These are phyloP conservation scores for Dicaeum eximium DNA, from an alignment of 2,113 vertebrate species.

Conservation along the genomic window DNA sequence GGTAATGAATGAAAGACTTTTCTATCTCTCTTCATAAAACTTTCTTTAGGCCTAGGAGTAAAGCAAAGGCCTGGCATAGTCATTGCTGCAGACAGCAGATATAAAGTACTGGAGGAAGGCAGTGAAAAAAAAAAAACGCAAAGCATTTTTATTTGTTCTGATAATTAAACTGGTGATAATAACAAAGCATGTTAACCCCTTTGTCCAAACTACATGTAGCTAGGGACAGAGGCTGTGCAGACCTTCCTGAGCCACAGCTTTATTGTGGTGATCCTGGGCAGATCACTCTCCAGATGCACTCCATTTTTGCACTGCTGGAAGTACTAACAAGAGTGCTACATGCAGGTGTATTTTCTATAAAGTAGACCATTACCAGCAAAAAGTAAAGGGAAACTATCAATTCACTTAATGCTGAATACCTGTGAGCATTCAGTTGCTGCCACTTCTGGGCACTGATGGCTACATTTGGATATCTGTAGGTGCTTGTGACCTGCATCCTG, in stretches of 20 bases:
- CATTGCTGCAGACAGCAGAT: background rate
- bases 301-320: conserved; percentile 5
- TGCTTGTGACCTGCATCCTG: background rate
- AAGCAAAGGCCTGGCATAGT: background rate
- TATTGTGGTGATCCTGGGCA: background rate
- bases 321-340: conserved; percentile 2
- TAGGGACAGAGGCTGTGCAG: background rate
- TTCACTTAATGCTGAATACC: background rate
- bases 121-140: background rate
- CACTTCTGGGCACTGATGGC: background rate
- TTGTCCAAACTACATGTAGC: background rate
- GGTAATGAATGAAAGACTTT: background rate
- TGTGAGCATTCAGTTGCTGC: background rate
- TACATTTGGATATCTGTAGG: background rate
- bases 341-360: conserved; percentile 18
- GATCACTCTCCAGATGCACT: background rate
- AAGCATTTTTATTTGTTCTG: background rate
- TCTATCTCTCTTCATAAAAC: background rate
- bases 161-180: background rate
- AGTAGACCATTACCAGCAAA: conserved; percentile 5
- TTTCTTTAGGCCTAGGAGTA: background rate
- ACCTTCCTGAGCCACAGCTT: background rate
- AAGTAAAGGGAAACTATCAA: background rate
- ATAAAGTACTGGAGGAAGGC: background rate
- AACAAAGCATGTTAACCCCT: background rate